phyloP scores from a whole-genome alignment of 2,113 vertebrate species.

The Hydrochoerus hydrochaeris region DNA sequence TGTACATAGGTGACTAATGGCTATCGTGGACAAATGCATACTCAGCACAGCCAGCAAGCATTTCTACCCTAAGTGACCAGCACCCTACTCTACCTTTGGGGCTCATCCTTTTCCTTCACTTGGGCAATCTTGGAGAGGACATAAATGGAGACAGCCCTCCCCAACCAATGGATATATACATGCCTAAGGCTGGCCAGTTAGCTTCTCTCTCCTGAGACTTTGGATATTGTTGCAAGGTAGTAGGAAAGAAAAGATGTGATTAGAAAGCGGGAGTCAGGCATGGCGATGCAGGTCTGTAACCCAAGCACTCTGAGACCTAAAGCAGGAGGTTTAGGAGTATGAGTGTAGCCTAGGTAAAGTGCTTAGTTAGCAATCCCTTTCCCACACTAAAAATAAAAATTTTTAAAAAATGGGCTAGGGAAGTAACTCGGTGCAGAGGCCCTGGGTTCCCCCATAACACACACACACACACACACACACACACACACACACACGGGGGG shows the following conservation, averaged over 20 bases:
- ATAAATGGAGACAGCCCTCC: not conserved
- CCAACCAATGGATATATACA: not conserved
- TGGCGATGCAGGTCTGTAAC: not conserved
- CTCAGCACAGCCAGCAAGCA: not conserved
- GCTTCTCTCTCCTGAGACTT: not conserved
- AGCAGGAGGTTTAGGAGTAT: not conserved
- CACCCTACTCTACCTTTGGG: rapidly evolving
- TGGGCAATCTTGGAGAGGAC: not conserved
- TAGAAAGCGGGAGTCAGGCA: not conserved
- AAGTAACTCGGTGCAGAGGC: not conserved
- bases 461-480: no score
- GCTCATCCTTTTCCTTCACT: not conserved
- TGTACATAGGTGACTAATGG: rapidly evolving
- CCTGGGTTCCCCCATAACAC: not conserved
- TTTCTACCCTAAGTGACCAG: not conserved
- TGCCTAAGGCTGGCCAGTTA: not conserved
- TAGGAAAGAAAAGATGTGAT: not conserved
- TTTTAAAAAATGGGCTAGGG: not conserved
- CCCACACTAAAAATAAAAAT: not conserved
- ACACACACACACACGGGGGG: no score
- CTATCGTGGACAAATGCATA: rapidly evolving
- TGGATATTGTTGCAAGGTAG: not conserved
- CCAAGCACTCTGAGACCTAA: not conserved
- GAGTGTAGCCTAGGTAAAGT: not conserved
- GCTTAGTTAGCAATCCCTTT: not conserved